Evolutionary conservation across 2,797 vertebrate species (phyloP).

Genomic region (Amniataba percoides): DNA sequence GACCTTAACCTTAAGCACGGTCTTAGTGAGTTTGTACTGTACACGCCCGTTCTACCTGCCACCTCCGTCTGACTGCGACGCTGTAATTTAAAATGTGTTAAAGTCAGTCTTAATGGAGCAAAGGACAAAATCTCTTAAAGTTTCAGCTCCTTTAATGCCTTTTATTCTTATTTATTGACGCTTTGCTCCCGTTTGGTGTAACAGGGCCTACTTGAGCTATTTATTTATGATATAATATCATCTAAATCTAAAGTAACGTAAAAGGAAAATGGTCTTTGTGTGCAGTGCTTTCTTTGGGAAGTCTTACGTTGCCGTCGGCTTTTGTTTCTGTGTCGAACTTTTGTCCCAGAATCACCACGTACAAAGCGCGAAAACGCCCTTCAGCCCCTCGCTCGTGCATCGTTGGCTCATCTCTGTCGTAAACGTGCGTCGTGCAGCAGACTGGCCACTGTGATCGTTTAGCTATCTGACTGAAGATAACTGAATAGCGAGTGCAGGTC

Average conservation of each 20-base stretch:
- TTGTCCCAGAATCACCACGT: conserved; percentile 48
- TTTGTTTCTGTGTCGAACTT: conserved; percentile 36
- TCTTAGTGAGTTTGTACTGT: conserved; percentile 74
- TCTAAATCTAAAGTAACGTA: conserved; percentile 60
- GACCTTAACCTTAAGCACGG: conserved; percentile 73
- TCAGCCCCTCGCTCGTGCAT: conserved; percentile 16
- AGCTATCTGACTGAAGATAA: conserved; percentile 49
- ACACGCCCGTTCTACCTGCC: conserved; percentile 32
- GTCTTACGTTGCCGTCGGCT: conserved; percentile 21
- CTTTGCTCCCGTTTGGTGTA: conserved; percentile 55
- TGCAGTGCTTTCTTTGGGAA: conserved; percentile 46
- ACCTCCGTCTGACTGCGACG: conserved; percentile 62
- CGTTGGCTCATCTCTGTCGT: conserved; percentile 41
- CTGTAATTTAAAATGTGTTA: conserved; percentile 54
- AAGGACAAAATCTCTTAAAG: conserved; percentile 37
- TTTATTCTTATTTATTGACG: conserved; percentile 68
- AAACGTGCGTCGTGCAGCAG: conserved; percentile 61
- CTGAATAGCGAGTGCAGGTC: conserved; percentile 51
- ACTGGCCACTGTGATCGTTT: conserved; percentile 81
- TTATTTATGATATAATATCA: conserved; percentile 70
- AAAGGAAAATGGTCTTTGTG: conserved; percentile 48
- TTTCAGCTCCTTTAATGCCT: conserved; percentile 48
- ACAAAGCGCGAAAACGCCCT: conserved; percentile 29
- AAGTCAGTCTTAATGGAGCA: conserved; percentile 51
- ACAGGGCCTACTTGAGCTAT: conserved; percentile 65